phyloP scores from a whole-genome alignment of 2,888 invertebrate genomes.

The Eurois occulta region DNA sequence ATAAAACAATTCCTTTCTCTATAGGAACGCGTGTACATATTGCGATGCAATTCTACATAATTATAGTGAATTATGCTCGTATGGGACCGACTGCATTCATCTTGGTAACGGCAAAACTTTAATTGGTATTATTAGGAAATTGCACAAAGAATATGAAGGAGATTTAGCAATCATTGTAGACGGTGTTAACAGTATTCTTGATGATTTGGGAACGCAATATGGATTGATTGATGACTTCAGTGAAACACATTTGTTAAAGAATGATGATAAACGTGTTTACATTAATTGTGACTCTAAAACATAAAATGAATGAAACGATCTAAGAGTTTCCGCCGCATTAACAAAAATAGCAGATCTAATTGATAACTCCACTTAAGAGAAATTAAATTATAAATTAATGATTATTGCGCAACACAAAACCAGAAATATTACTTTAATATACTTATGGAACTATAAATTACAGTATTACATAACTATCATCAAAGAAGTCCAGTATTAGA shows the following conservation, averaged over 20 bases:
- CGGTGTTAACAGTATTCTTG: neutral
- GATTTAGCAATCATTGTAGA: constrained; percentile 14
- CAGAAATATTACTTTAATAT: constrained; percentile 37
- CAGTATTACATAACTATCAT: constrained; percentile 69
- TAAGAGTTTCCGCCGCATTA: constrained; percentile 2
- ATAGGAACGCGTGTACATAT: constrained; percentile 42
- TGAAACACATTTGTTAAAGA: neutral
- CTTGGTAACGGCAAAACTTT: constrained; percentile 30
- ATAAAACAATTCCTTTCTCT: constrained; percentile 47
- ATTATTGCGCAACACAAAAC: constrained; percentile 41
- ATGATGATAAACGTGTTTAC: neutral
- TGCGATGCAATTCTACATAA: constrained; percentile 49
- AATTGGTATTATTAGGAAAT: constrained; percentile 44
- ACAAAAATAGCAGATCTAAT: constrained; percentile 14
- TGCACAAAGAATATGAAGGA: constrained; percentile 10
- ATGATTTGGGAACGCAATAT: neutral
- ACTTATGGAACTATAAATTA: constrained; percentile 65
- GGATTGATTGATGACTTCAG: neutral
- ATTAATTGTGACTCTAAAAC: neutral
- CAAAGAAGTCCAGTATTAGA: constrained; percentile 68
- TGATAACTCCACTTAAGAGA: constrained; percentile 19
- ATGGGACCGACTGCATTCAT: constrained; percentile 36
- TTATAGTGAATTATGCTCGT: constrained; percentile 59
- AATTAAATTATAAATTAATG: constrained; percentile 29
- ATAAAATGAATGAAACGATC: neutral